A percentile compares a stretch with the other conserved stretches of the same genome.
Evolutionary conservation across 2,888 invertebrate species (phyloP).

Genomic region (Trachelus tabidus): DNA sequence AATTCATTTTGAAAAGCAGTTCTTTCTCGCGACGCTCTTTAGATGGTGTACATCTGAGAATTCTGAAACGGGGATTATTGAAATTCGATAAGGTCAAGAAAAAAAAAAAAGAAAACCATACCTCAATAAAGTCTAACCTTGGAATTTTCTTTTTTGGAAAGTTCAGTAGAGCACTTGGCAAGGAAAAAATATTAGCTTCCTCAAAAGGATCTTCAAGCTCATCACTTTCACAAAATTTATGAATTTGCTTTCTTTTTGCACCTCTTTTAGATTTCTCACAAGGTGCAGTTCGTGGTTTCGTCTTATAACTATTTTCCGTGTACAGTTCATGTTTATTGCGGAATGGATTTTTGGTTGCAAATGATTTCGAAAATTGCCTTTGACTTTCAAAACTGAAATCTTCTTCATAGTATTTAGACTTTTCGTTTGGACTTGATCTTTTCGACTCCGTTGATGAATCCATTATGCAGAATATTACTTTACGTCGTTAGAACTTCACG

Average conservation of each 20-base stretch:
- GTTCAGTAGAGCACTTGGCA: slow-evolving; percentile 10
- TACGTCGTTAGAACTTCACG: background rate
- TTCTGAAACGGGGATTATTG: slow-evolving; percentile 14
- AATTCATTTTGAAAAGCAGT: slow-evolving; percentile 64
- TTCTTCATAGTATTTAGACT: background rate
- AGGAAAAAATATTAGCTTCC: slow-evolving; percentile 17
- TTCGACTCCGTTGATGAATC: background rate
- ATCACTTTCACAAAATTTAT: slow-evolving; percentile 21
- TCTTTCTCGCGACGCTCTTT: slow-evolving; percentile 36
- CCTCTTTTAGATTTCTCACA: background rate
- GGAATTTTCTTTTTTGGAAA: slow-evolving; percentile 17
- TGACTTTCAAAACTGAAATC: background rate
- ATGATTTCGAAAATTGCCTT: background rate
- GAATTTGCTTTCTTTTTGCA: slow-evolving; percentile 11
- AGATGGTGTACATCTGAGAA: slow-evolving; percentile 17
- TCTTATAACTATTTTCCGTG: background rate
- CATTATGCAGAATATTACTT: background rate
- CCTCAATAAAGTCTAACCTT: slow-evolving; percentile 19
- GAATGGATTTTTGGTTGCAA: background rate
- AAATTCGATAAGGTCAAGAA: background rate
- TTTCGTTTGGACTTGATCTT: background rate
- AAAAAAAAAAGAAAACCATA: background rate
- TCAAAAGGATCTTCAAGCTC: slow-evolving; percentile 9
- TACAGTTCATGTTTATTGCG: background rate
- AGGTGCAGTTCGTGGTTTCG: background rate